phyloP scores from a whole-genome alignment of 2,797 vertebrate genomes.

The Girardinus metallicus region DNA sequence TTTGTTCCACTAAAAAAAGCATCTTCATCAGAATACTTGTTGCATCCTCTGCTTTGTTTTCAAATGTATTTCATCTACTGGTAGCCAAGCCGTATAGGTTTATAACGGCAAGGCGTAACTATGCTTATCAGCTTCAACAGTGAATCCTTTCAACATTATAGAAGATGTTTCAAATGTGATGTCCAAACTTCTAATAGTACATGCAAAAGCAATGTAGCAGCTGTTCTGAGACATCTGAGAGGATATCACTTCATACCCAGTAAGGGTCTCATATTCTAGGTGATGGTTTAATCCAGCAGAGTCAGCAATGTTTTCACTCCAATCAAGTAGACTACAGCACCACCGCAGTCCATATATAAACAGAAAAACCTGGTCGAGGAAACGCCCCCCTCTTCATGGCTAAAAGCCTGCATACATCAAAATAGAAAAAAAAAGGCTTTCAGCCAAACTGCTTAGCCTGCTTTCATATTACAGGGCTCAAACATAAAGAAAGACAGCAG shows the following conservation, averaged over 20 bases:
- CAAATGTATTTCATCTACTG: constrained; percentile 21
- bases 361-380: neutral
- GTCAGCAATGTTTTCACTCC: constrained; percentile 17
- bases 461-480: neutral
- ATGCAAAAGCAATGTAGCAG: constrained; percentile 5
- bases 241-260: neutral
- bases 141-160: neutral
- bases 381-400: neutral
- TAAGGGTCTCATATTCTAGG: neutral
- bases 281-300: constrained; percentile 24
- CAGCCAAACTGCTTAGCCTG: neutral
- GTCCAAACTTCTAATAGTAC: neutral
- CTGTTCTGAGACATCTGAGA: constrained; percentile 10
- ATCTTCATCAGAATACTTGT: constrained; percentile 10
- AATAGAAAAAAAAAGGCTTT: neutral
- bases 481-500: neutral
- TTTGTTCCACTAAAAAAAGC: constrained; percentile 23
- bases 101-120: constrained; percentile 2
- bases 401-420: neutral
- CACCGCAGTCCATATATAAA: constrained; percentile 18
- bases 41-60: constrained; percentile 17
- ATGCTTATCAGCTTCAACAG: neutral
- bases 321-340: constrained; percentile 4
- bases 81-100: neutral
- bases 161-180: constrained; percentile 16